Base-by-base conservation (phyloP, 1,140 invertebrate species). In the Homalodisca vitripennis region DNA sequence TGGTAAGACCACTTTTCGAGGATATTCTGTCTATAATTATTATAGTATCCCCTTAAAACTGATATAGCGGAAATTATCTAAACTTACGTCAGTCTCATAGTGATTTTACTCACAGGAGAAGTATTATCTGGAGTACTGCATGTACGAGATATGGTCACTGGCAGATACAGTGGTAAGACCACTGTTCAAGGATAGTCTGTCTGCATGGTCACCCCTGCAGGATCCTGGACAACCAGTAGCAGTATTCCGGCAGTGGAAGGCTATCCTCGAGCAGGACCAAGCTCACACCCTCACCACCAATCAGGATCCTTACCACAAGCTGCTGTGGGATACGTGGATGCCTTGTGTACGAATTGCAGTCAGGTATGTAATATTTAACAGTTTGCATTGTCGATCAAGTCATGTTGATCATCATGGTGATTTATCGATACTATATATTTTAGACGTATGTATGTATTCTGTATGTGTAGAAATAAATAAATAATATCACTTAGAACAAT, bases 241-340 rank as follows among this genome's bases (percentile, higher is more conserved):
- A 13, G 78, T 90, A n/a, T 87, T 94, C 46, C 80, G 84, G 68
- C 85, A 89, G 69, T 95, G 93, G 93, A 85, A 86, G 69, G 78
- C 79, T 32, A 83, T 92, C 70, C 76, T 93, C 53, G 84, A 86
- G 69, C 81, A 77, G 57, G 74, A 78, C 75, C 79, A 82, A 68
- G 81, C 72, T 47, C 72, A 74, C 34, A 71, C 78, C 20, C 51
- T 82, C 66, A 73, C 81, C 82, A 79, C 82, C 69, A 83, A 81
- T 68, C 87, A 91, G 79, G 87, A 89, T 77, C 88, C 91, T 0
- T 94, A 93, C 76, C 89, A 92, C 76, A 85, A 85, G 72, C 80
- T 97, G 2, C 82, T 98, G 66, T 97, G 95, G 95, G 90, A 94
- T 70, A 87, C 91, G 0, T 94, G 94, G 88, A 91, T 97, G 85